A percentile compares a stretch with the other conserved stretches of the same genome.
Conservation (phyloP, 2,888 invertebrate genomes). For the Stictocephala bisonia region DNA sequence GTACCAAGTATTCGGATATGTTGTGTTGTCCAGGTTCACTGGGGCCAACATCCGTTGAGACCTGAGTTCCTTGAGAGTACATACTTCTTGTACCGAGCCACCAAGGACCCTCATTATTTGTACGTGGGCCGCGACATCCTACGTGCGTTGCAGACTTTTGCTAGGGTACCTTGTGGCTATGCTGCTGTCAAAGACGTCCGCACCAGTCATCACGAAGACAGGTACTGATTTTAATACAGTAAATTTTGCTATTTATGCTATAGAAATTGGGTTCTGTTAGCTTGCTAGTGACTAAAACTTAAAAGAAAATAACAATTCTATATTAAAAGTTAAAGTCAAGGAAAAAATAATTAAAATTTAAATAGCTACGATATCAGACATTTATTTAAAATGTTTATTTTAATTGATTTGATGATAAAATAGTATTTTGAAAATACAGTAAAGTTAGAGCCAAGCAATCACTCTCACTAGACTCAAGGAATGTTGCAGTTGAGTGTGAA, state of each 20-base stretch:
- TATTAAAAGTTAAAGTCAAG: background rate
- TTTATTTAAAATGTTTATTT: too few species aligned
- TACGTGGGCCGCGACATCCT: conserved; percentile 91
- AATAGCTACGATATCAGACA: too few species aligned
- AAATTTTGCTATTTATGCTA: background rate
- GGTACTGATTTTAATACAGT: conserved; percentile 52
- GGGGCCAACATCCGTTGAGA: conserved; percentile 96
- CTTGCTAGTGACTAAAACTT: too few species aligned
- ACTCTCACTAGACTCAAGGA: too few species aligned
- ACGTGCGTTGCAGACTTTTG: conserved; percentile 88
- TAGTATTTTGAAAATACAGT: too few species aligned
- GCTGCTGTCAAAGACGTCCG: conserved; percentile 97
- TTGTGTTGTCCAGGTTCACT: conserved; percentile 87
- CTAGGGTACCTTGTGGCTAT: conserved; percentile 95
- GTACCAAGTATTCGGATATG: conserved; percentile 19
- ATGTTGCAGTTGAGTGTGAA: too few species aligned
- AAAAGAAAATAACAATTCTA: too few species aligned
- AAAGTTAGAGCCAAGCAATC: too few species aligned
- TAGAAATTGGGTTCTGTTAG: background rate
- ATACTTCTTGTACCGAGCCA: conserved; percentile 95
- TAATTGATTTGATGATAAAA: too few species aligned
- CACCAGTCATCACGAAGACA: conserved; percentile 70
- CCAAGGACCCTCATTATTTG: conserved; percentile 95
- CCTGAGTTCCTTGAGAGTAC: conserved; percentile 99
- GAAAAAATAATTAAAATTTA: too few species aligned